These are phyloP conservation scores for Notothenia coriiceps DNA, from an alignment of 2,113 vertebrate species.

Conservation along the genomic window DNA sequence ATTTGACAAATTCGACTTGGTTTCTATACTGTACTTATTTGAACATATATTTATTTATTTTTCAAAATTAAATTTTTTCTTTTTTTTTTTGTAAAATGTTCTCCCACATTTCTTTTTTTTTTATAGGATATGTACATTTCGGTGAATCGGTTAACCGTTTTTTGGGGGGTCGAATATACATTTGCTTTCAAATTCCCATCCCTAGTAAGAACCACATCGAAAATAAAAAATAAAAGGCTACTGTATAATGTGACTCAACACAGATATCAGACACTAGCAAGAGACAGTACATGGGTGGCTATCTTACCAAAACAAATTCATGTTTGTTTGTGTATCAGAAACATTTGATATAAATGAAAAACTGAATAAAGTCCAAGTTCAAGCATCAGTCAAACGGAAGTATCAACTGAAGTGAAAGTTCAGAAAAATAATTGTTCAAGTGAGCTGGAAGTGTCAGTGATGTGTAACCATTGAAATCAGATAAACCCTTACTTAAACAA, in stretches of 20 bases:
- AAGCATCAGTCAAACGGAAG: background rate
- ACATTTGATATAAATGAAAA: background rate
- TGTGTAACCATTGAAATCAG: background rate
- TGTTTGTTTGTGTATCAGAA: background rate
- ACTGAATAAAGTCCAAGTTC: background rate
- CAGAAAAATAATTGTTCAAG: background rate
- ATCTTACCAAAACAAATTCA: background rate
- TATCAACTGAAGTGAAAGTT: background rate
- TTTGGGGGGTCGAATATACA: too few relatives aligned
- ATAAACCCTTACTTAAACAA: background rate
- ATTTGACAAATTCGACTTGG: too few relatives aligned
- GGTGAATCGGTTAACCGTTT: too few relatives aligned
- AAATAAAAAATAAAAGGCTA: too few relatives aligned
- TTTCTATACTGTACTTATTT: too few relatives aligned
- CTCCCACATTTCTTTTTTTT: too few relatives aligned
- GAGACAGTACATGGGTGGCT: background rate
- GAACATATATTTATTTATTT: too few relatives aligned
- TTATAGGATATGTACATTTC: too few relatives aligned
- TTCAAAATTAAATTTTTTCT: too few relatives aligned
- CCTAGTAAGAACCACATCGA: conserved; percentile 15
- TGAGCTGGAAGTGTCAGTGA: background rate
- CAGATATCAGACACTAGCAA: background rate
- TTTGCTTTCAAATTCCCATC: too few relatives aligned
- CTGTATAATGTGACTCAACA: background rate
- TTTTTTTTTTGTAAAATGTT: too few relatives aligned